Base-by-base conservation (phyloP, 2,888 invertebrate species). In the Oxyteleia sp. region DNA sequence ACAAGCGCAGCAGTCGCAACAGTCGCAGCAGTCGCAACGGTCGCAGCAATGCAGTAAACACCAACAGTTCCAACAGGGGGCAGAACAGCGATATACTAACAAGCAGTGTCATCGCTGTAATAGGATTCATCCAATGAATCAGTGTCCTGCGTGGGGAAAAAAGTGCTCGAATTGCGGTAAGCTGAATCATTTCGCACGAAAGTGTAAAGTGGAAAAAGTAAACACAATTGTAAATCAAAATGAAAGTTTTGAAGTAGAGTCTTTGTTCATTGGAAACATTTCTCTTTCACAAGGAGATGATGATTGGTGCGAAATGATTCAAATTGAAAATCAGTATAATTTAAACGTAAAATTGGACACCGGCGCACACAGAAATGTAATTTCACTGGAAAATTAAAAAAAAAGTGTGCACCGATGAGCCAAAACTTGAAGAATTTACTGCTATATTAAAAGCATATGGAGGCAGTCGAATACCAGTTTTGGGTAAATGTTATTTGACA, bases 101-200 rank as follows among this genome's bases (percentile, higher is more conserved):
- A 18, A 20, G 23, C 20, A 8, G n/a, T 85, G 80, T 29, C 3
- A 8, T 1, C 55, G 43, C 43, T 85, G 85, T 29, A 59, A 55
- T 8, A 16, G 16, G 13, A 16, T 57, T 13, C 47, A 80, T 11
- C 53, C 8, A 23, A 11, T 4, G 13, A 11, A 66, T 11, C 8
- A 78, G 8, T 85, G 85, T 64, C 82, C 84, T 26, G 85, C 85
- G 8, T 82, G 38, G 26, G 82, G 80, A 38, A 82, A 79, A 18
- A 51, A 15, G 41, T 84, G 84, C 69, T 7, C 8, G 0, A 68
- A 57, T 10, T 85, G 85, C 72, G 4, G 38, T 13, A 49, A 47
- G 45, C 26, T 23, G 20, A 82, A 81, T 66, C 81, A 86, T 61
- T 86, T 80, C 55, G 82, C 82, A 23, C 43, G 59, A 49, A 49